These are phyloP conservation scores for Listronotus bonariensis DNA, from an alignment of 1,140 invertebrate genomes.

Conservation along the genomic window DNA sequence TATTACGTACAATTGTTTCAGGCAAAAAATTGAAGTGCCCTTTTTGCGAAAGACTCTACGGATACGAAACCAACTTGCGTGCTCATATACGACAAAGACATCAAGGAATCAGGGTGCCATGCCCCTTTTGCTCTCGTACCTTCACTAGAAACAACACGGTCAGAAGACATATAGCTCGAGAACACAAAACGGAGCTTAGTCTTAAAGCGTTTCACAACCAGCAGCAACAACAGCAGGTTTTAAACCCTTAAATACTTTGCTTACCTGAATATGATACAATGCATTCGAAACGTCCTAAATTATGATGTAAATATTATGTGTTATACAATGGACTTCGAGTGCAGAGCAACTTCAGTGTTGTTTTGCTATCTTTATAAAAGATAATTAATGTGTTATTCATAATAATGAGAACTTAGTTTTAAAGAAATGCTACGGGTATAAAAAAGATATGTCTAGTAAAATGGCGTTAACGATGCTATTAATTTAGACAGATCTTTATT, in stretches of 20 bases:
- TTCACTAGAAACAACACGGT: conserved; percentile 92
- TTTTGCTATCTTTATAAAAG: conserved; percentile 2
- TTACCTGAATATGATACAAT: neutral
- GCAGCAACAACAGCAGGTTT: conserved; percentile 56
- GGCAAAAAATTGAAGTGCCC: conserved; percentile 90
- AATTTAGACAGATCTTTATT: neutral
- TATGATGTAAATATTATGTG: conserved; percentile 31
- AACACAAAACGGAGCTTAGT: conserved; percentile 78
- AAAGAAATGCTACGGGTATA: conserved; percentile 21
- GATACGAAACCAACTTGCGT: conserved; percentile 88
- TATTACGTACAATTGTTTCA: conserved; percentile 59
- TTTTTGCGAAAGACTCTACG: conserved; percentile 89
- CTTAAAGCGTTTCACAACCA: conserved; percentile 69
- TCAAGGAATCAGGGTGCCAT: conserved; percentile 86
- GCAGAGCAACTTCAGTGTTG: neutral
- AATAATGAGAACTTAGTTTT: conserved; percentile 8
- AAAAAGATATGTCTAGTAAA: too few relatives aligned
- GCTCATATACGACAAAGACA: conserved; percentile 88
- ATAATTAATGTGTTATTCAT: conserved; percentile 5
- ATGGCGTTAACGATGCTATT: too few relatives aligned
- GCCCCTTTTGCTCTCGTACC: conserved; percentile 85
- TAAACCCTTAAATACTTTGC: conserved; percentile 19
- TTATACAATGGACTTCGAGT: conserved; percentile 22
- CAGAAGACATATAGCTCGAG: conserved; percentile 82
- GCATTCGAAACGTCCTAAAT: conserved; percentile 14